Evolutionary conservation across 2,113 vertebrate genomes (phyloP), one percentile per base, ranked within the genome.

Genomic region (Argyrosomus japonicus): DNA sequence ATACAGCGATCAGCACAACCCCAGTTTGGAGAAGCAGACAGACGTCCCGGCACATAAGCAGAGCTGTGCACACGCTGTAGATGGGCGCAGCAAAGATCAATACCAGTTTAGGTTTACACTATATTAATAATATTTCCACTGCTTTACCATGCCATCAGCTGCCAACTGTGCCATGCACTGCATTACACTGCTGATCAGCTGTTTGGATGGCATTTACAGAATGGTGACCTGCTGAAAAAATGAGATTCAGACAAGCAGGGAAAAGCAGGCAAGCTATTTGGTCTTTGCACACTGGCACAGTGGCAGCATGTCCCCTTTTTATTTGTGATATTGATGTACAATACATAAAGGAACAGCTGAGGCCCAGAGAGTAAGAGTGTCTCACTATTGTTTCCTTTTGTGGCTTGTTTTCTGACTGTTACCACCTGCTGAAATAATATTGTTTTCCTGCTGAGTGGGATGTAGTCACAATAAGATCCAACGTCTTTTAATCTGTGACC

Each of bases 401-500:
- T 48, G 70, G 40, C 36, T 67, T 6, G 48, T 61, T 29, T 68
- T 61, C 25, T 68, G 40, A 79, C 43, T 53, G 21, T 65, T 63
- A 7, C 43, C 61, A 72, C 61, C 62, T 14, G 53, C 14, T 68
- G 15, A 69, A 53, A 23, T 67, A 5, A 21, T 36, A 27, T 47
- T 64, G n/a, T 58, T 40, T 80, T 82, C 50, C 65, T 48, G 29
- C 50, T 60, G 68, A 53, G 64, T 57, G 68, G 61, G 45, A 48
- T 71, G 60, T 21, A 19, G 58, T 75, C 40, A 53, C 45, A 69
- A 48, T 67, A 47, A 40, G 2, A 65, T 62, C 68, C 17, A 67
- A 48, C 50, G 36, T 27, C 23, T 54, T 68, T 14, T 43, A 62
- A 75, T 54, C n/a, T 19, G 36, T 17, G 50, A 57, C 23, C 10